Percentiles rank a stretch among this genome's conserved stretches.
These are phyloP conservation scores for Sebastes fasciatus DNA, from an alignment of 2,113 vertebrate species.

Conservation along the genomic window DNA sequence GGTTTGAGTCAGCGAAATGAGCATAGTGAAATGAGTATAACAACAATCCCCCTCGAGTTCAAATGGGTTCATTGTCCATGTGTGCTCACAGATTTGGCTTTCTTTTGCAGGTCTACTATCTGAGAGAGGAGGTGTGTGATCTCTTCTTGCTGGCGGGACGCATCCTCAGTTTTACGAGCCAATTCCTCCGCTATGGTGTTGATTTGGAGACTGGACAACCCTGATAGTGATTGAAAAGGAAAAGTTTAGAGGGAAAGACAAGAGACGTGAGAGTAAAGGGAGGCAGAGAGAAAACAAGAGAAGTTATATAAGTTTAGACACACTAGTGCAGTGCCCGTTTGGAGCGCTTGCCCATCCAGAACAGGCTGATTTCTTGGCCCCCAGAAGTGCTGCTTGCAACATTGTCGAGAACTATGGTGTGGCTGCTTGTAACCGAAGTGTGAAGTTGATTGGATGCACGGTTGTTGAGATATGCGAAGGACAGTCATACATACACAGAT, in stretches of 20 bases:
- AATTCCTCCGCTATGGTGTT: slow-evolving; percentile 93
- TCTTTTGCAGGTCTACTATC: slow-evolving; percentile 97
- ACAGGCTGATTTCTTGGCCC: too few relatives aligned
- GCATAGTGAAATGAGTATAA: not conserved
- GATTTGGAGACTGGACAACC: slow-evolving; percentile 94
- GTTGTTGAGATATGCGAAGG: too few relatives aligned
- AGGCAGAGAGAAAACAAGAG: not conserved
- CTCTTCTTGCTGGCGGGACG: slow-evolving; percentile 96
- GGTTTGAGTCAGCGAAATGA: not conserved
- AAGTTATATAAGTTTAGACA: not conserved
- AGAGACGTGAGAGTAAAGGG: not conserved
- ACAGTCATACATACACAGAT: too few relatives aligned
- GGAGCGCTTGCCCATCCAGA: too few relatives aligned
- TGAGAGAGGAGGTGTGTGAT: slow-evolving; percentile 98
- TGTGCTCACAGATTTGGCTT: slow-evolving; percentile 92
- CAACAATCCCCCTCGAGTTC: not conserved
- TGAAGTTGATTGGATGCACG: too few relatives aligned
- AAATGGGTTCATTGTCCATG: not conserved
- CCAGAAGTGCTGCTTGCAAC: too few relatives aligned
- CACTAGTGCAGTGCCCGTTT: not conserved
- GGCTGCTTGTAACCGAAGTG: too few relatives aligned
- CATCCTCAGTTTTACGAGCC: slow-evolving; percentile 96
- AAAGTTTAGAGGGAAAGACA: not conserved
- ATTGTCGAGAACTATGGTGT: too few relatives aligned
- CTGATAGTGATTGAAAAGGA: slow-evolving; percentile 70